Conservation (phyloP, 2,888 invertebrate species). For the Rhamphomyia laevipes region DNA sequence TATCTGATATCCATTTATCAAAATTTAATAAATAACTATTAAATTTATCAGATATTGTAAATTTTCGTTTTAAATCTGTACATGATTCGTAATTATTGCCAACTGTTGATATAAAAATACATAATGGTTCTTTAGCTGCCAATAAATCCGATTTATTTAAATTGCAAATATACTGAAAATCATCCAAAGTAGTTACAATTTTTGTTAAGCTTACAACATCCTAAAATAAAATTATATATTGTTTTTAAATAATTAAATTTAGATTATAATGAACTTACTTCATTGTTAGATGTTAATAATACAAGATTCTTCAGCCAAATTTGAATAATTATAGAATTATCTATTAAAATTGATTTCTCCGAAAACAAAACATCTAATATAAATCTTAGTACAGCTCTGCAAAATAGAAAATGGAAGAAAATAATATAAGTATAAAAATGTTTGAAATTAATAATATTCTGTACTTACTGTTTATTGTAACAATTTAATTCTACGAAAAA, state of each 20-base stretch:
- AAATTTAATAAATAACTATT: conserved; percentile 30
- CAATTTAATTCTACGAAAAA: conserved; percentile 25
- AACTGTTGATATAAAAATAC: conserved; percentile 30
- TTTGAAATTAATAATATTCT: neutral
- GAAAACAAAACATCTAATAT: conserved; percentile 22
- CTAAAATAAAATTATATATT: conserved; percentile 4
- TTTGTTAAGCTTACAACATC: conserved; percentile 24
- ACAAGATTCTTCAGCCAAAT: conserved; percentile 34
- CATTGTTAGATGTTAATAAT: conserved; percentile 27
- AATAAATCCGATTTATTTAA: conserved; percentile 20
- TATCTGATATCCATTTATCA: conserved; percentile 29
- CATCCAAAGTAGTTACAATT: conserved; percentile 23
- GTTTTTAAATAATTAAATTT: neutral
- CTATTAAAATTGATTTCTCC: conserved; percentile 16
- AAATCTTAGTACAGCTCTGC: conserved; percentile 23
- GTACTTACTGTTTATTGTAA: conserved; percentile 22
- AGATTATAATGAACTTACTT: conserved; percentile 13
- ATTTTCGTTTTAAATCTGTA: conserved; percentile 21
- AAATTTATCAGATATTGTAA: conserved; percentile 27
- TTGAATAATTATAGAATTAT: conserved; percentile 24
- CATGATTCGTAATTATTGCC: conserved; percentile 21
- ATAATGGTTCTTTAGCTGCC: conserved; percentile 30
- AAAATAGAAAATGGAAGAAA: neutral
- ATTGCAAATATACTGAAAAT: conserved; percentile 23
- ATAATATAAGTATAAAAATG: neutral